Evolutionary conservation across 2,888 invertebrate genomes (phyloP).

Genomic region (Mystacides longicornis): DNA sequence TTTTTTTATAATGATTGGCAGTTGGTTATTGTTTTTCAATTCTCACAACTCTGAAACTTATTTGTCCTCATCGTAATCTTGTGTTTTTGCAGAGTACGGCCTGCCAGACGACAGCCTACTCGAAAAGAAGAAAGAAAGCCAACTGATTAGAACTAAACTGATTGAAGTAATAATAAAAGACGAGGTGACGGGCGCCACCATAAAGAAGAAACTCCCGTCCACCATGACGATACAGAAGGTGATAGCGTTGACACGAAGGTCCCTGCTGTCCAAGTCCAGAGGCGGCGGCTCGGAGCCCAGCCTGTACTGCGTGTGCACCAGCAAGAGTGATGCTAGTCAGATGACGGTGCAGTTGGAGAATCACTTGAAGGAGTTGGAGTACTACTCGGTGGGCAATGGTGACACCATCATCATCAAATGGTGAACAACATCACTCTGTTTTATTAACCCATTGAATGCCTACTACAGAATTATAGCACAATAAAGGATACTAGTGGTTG

Average conservation of each 20-base stretch:
- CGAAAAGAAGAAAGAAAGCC: slow-evolving; percentile 42
- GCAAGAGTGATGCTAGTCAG: slow-evolving; percentile 45
- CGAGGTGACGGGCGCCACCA: slow-evolving; percentile 47
- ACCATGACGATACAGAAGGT: slow-evolving; percentile 79
- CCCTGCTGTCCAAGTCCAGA: slow-evolving; percentile 46
- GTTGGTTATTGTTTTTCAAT: too few species aligned
- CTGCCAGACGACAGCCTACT: slow-evolving; percentile 71
- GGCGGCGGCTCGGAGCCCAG: slow-evolving; percentile 30
- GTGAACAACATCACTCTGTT: slow-evolving; percentile 35
- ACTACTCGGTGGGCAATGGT: slow-evolving; percentile 77
- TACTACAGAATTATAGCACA: too few species aligned
- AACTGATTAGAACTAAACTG: slow-evolving; percentile 58
- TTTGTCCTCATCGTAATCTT: too few species aligned
- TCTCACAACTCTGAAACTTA: too few species aligned
- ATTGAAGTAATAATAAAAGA: slow-evolving; percentile 50
- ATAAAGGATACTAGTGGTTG: too few species aligned
- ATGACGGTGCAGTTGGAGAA: slow-evolving; percentile 73
- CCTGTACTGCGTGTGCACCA: slow-evolving; percentile 45
- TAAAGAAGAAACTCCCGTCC: slow-evolving; percentile 67
- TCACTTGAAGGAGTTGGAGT: slow-evolving; percentile 72
- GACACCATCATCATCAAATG: slow-evolving; percentile 70
- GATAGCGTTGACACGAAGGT: slow-evolving; percentile 68
- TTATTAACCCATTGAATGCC: too few species aligned
- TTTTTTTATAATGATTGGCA: too few species aligned
- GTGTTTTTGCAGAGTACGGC: slow-evolving; percentile 62